Evolutionary conservation across 2,113 vertebrate species (phyloP).

Genomic region (Geococcyx californianus): DNA sequence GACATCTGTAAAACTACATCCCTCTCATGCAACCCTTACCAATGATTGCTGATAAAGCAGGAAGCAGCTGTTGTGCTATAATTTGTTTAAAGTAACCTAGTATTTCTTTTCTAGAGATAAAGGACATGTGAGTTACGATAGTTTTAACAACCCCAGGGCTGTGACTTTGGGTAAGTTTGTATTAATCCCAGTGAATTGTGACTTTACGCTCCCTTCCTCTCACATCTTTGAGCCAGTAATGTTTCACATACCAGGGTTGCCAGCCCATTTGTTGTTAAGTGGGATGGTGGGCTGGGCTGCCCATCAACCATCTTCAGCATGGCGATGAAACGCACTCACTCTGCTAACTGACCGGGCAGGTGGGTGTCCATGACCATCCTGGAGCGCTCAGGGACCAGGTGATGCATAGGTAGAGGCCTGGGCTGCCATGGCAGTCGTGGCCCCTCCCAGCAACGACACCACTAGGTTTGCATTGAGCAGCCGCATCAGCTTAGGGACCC

Average conservation of each 20-base stretch:
- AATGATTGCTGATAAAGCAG: neutral
- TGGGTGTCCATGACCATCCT: accelerated
- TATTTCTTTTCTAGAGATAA: neutral
- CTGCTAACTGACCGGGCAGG: neutral
- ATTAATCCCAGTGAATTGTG: accelerated
- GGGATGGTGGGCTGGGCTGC: neutral
- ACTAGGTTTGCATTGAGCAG: too few relatives aligned
- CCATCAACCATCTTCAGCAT: accelerated
- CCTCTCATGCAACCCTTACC: accelerated
- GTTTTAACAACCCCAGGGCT: neutral
- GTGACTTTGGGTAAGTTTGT: neutral
- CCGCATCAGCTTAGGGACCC: accelerated
- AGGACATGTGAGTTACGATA: accelerated
- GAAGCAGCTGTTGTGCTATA: too few relatives aligned
- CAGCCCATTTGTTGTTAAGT: accelerated
- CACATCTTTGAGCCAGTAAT: accelerated
- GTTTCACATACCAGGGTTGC: accelerated
- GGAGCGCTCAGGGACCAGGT: neutral
- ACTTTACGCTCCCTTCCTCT: neutral
- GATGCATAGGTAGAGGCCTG: neutral
- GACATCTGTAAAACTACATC: accelerated
- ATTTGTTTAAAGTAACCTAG: neutral
- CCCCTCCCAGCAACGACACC: neutral
- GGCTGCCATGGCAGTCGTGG: too few relatives aligned
- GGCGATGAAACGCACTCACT: accelerated